These are phyloP conservation scores for Linurgus olivaceus DNA, from an alignment of 2,797 vertebrate genomes.

Conservation along the genomic window DNA sequence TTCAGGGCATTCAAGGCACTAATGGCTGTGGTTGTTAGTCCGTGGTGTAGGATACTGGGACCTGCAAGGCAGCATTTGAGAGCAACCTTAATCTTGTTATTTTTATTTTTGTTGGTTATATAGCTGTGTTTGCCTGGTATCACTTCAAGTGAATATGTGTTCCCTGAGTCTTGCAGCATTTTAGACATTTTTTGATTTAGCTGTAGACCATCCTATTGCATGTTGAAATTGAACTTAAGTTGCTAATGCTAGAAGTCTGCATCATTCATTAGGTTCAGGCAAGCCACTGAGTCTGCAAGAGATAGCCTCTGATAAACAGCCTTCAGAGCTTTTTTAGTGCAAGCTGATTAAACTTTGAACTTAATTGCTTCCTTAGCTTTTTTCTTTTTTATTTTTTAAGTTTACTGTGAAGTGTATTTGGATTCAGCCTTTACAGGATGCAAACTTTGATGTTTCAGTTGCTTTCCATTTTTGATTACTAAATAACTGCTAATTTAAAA, in stretches of 20 bases:
- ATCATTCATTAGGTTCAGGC: not conserved
- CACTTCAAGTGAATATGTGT: not conserved
- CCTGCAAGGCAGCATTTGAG: not conserved
- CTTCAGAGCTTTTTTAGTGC: not conserved
- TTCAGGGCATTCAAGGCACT: not conserved
- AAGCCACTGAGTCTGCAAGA: not conserved
- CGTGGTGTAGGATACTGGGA: rapidly evolving
- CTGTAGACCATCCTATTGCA: not conserved
- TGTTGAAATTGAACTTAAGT: not conserved
- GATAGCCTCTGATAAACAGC: not conserved
- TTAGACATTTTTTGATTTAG: not conserved
- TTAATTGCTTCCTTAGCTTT: not conserved
- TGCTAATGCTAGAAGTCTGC: not conserved
- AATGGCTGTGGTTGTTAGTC: not conserved
- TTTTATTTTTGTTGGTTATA: not conserved
- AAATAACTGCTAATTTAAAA: not conserved
- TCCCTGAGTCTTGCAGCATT: not conserved
- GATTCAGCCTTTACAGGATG: not conserved
- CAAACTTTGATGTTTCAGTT: not conserved
- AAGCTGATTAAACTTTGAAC: not conserved
- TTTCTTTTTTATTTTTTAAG: not conserved
- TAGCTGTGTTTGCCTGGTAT: not conserved
- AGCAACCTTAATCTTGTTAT: rapidly evolving
- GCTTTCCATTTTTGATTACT: not conserved
- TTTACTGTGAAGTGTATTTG: not conserved